Evolutionary conservation across 2,888 invertebrate genomes (phyloP).

Genomic region (Encarsia formosa): DNA sequence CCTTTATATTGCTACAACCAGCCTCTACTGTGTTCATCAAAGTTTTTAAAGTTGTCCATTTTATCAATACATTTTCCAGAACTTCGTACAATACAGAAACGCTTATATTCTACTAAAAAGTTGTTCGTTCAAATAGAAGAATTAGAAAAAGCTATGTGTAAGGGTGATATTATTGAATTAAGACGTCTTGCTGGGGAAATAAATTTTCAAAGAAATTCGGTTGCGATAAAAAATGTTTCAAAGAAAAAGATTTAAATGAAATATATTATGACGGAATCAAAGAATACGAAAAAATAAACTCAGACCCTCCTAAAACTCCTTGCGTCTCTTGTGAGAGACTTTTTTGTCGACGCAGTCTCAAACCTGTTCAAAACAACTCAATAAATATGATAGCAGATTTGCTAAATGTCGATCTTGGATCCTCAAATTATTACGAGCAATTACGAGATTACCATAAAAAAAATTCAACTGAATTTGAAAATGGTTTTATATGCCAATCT

Average conservation of each 20-base stretch:
- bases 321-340: conserved; percentile 3
- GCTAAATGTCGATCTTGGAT: too few relatives aligned
- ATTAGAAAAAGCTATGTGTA: not conserved
- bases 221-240: too few relatives aligned
- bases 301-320: not conserved
- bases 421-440: too few relatives aligned
- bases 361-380: too few relatives aligned
- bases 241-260: not conserved
- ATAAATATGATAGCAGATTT: too few relatives aligned
- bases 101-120: not conserved
- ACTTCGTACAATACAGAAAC: not conserved
- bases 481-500: conserved; percentile 21
- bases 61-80: not conserved
- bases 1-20: conserved; percentile 1
- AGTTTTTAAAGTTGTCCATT: conserved; percentile 1
- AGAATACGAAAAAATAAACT: not conserved
- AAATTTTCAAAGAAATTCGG: not conserved
- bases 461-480: conserved; percentile 1
- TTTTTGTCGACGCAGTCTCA: not conserved
- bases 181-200: not conserved
- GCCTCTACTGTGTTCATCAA: conserved; percentile 1
- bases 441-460: conserved; percentile 4
- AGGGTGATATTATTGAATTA: not conserved
- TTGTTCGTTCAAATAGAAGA: not conserved
- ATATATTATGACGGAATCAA: not conserved